A percentile compares a stretch with the other conserved stretches of the same genome.
Conservation (phyloP, 2,888 invertebrate species). For the Theretra japonica region DNA sequence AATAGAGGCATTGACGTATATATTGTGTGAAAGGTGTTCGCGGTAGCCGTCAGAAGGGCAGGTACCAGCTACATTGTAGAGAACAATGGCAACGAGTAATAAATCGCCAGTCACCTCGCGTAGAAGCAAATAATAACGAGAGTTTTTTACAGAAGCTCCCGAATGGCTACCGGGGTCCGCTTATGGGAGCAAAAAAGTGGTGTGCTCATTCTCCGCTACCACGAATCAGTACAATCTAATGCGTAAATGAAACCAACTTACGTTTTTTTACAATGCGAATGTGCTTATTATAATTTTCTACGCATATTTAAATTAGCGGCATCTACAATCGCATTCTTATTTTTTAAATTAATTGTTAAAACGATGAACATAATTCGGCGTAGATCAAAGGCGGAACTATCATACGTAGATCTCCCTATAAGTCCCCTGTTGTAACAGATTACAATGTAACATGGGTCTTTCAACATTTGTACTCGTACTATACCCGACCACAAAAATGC, state of each 20-base stretch:
- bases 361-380: too few relatives aligned
- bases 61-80: slow-evolving; percentile 30
- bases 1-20: not conserved
- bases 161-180: slow-evolving; percentile 65
- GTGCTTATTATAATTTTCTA: too few relatives aligned
- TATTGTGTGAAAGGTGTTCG: not conserved
- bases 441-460: not conserved
- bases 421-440: not conserved
- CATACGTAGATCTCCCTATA: too few relatives aligned
- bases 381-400: too few relatives aligned
- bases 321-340: too few relatives aligned
- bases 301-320: too few relatives aligned
- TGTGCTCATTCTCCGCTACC: slow-evolving; percentile 59
- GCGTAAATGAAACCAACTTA: slow-evolving; percentile 4
- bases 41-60: not conserved
- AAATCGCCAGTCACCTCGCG: slow-evolving; percentile 60
- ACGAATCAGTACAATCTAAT: slow-evolving; percentile 46
- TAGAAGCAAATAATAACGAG: slow-evolving; percentile 55
- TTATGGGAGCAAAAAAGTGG: slow-evolving; percentile 65
- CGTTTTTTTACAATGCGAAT: not conserved
- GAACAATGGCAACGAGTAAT: slow-evolving; percentile 54
- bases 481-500: slow-evolving; percentile 1
- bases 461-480: not conserved
- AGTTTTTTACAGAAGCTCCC: slow-evolving; percentile 58
- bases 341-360: too few relatives aligned